These are phyloP conservation scores for Sepiola atlantica DNA, from an alignment of 2,888 invertebrate species.

Conservation along the genomic window DNA sequence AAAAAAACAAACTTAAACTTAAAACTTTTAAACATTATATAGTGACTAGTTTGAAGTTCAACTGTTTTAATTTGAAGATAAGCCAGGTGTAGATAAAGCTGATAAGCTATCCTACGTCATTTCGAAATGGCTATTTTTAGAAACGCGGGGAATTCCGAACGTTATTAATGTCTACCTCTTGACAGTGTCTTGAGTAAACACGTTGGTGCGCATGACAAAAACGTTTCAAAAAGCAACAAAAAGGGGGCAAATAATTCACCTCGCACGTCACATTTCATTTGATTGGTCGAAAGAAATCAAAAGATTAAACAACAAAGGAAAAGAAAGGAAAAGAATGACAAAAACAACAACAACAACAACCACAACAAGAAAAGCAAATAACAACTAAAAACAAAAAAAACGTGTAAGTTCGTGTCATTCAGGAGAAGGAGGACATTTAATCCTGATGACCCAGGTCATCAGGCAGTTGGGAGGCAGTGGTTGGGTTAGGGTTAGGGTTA, in stretches of 20 bases:
- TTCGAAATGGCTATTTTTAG: background rate
- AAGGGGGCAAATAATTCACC: background rate
- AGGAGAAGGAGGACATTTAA: background rate
- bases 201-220: background rate
- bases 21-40: too few relatives aligned
- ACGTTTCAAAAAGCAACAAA: background rate
- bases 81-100: too few relatives aligned
- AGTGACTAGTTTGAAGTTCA: too few relatives aligned
- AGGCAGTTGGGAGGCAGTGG: background rate
- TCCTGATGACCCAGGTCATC: background rate
- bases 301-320: background rate
- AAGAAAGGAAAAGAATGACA: background rate
- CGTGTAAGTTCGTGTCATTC: background rate
- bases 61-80: too few relatives aligned
- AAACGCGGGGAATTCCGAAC: background rate
- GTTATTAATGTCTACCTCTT: background rate
- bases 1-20: too few relatives aligned
- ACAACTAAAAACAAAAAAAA: background rate
- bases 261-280: background rate
- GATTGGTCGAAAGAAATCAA: background rate
- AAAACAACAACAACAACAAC: background rate
- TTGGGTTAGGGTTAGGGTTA: too few relatives aligned
- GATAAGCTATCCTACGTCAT: too few relatives aligned
- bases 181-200: background rate
- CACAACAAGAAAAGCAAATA: too few relatives aligned